phyloP scores from a whole-genome alignment of 1,140 invertebrate species.

The Drosophila tristis region DNA sequence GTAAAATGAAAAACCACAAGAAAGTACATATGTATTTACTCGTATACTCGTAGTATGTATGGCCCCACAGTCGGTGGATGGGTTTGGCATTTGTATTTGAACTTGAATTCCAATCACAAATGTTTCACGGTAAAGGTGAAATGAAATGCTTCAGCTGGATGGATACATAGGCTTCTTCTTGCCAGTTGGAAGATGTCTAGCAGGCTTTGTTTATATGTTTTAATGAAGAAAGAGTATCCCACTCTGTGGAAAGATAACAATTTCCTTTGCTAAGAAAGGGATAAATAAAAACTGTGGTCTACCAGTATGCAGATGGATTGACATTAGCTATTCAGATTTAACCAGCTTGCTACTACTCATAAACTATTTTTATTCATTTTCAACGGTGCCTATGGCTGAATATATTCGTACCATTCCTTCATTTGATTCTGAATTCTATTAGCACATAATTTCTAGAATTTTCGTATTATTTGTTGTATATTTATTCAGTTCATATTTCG shows the following conservation, averaged over 20 bases:
- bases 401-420: too few relatives aligned
- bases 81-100: constrained; percentile 61
- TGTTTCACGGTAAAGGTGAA: constrained; percentile 63
- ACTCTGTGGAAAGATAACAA: background rate
- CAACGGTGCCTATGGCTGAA: too few relatives aligned
- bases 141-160: constrained; percentile 46
- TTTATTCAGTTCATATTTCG: background rate
- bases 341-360: too few relatives aligned
- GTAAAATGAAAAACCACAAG: constrained; percentile 27
- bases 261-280: too few relatives aligned
- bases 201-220: constrained; percentile 23
- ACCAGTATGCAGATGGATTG: too few relatives aligned
- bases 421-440: too few relatives aligned
- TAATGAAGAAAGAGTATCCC: background rate
- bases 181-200: constrained; percentile 4
- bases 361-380: too few relatives aligned
- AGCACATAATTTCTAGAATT: too few relatives aligned
- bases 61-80: constrained; percentile 17
- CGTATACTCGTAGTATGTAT: constrained; percentile 4
- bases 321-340: too few relatives aligned
- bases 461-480: too few relatives aligned
- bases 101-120: constrained; percentile 67
- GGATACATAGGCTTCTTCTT: background rate
- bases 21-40: constrained; percentile 14
- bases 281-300: too few relatives aligned